Conservation (phyloP, 2,888 invertebrate genomes). For the Eristalinus sepulchralis region DNA sequence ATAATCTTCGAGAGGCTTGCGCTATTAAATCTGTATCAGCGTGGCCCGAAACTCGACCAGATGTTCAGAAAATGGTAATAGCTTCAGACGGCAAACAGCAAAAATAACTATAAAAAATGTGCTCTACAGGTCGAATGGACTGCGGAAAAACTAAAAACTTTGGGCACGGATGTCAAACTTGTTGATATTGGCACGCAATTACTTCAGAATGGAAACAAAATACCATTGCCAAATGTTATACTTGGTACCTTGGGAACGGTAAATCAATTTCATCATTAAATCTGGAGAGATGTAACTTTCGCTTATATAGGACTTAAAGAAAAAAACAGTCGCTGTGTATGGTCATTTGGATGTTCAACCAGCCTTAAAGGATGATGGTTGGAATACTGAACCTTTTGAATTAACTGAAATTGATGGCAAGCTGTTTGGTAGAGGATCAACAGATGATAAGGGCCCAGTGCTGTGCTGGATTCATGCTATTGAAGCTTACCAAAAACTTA, state of each 20-base stretch:
- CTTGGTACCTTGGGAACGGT: slow-evolving; percentile 89
- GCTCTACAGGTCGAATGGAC: slow-evolving; percentile 85
- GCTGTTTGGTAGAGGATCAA: slow-evolving; percentile 94
- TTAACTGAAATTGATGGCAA: slow-evolving; percentile 93
- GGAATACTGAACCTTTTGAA: slow-evolving; percentile 97
- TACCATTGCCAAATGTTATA: slow-evolving; percentile 93
- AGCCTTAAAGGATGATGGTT: slow-evolving; percentile 94
- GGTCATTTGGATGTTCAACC: slow-evolving; percentile 99
- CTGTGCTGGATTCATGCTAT: slow-evolving; percentile 97
- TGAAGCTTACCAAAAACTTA: slow-evolving; percentile 90
- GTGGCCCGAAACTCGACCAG: slow-evolving; percentile 90
- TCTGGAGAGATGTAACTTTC: not conserved
- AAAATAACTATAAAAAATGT: not conserved
- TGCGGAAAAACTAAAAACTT: slow-evolving; percentile 84
- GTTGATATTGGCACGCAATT: slow-evolving; percentile 89
- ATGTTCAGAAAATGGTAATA: slow-evolving; percentile 88
- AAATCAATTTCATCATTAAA: not conserved
- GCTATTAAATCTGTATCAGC: slow-evolving; percentile 98
- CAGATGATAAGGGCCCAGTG: slow-evolving; percentile 97
- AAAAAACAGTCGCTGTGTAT: slow-evolving; percentile 96
- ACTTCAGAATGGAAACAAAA: slow-evolving; percentile 86
- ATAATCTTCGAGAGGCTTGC: slow-evolving; percentile 91
- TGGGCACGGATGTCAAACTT: slow-evolving; percentile 88
- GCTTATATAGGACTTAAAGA: slow-evolving; percentile 84
- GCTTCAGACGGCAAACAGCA: not conserved